These are phyloP conservation scores for Pangasius macronema DNA, from an alignment of 2,797 vertebrate genomes.

Conservation along the genomic window DNA sequence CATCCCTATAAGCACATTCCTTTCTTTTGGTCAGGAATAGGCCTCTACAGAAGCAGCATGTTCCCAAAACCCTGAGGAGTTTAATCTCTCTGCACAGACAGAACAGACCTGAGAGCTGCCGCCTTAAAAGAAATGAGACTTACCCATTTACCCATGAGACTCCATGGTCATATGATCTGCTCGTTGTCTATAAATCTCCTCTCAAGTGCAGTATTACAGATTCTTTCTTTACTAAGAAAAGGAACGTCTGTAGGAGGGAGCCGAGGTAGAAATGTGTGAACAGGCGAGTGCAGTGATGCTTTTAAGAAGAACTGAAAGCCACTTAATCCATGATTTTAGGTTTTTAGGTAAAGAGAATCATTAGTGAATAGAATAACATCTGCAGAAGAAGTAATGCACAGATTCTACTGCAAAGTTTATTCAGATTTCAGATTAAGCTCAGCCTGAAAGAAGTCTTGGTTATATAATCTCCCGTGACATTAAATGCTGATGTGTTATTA, in stretches of 20 bases:
- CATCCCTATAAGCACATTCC: constrained; percentile 77
- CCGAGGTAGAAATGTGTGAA: neutral
- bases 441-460: neutral
- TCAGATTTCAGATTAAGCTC: neutral
- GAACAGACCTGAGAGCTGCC: constrained; percentile 2
- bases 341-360: neutral
- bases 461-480: neutral
- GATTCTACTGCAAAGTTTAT: neutral
- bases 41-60: constrained; percentile 65
- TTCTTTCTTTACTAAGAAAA: neutral
- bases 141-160: neutral
- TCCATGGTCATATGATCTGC: neutral
- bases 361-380: neutral
- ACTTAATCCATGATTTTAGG: neutral
- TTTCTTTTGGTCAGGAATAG: constrained; percentile 61
- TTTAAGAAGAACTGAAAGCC: neutral
- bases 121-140: neutral
- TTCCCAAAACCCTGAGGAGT: constrained; percentile 62
- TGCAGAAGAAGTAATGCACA: neutral
- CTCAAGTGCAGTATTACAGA: neutral
- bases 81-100: constrained; percentile 14
- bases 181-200: neutral
- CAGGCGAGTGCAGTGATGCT: neutral
- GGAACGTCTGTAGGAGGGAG: neutral
- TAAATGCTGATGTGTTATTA: neutral